phyloP scores from a whole-genome alignment of 1,140 invertebrate genomes.

The Ceratitis capitata region DNA sequence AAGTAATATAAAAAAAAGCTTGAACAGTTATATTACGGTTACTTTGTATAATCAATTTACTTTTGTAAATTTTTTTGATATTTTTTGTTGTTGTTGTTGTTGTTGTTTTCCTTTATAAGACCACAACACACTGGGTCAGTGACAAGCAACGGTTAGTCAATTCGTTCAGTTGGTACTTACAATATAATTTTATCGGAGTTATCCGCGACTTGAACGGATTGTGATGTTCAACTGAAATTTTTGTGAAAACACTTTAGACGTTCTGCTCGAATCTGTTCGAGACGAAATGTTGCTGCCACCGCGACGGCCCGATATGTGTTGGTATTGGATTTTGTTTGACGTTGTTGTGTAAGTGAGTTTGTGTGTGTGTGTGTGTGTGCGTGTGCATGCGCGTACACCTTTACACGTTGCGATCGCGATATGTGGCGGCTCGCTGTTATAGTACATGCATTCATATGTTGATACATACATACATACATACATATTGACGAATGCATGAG shows the following conservation, averaged over 20 bases:
- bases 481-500: background rate
- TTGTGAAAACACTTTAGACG: conserved; percentile 63
- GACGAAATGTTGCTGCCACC: conserved; percentile 42
- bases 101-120: background rate
- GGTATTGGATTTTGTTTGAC: conserved; percentile 44
- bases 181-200: conserved; percentile 64
- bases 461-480: background rate
- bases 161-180: conserved; percentile 58
- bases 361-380: conserved; percentile 41
- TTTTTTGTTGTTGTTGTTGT: background rate
- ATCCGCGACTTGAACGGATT: conserved; percentile 66
- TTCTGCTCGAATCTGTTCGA: conserved; percentile 62
- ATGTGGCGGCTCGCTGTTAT: background rate
- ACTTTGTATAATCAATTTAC: too few relatives aligned
- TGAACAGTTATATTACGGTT: background rate
- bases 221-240: conserved; percentile 67
- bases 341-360: conserved; percentile 51
- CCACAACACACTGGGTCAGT: background rate
- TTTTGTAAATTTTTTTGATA: background rate
- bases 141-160: conserved; percentile 22
- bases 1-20: background rate
- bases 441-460: too few relatives aligned
- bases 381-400: conserved; percentile 37
- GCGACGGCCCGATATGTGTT: conserved; percentile 32
- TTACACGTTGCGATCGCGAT: background rate